Conservation (phyloP, 2,113 vertebrate genomes). For the Vicugna pacos region DNA sequence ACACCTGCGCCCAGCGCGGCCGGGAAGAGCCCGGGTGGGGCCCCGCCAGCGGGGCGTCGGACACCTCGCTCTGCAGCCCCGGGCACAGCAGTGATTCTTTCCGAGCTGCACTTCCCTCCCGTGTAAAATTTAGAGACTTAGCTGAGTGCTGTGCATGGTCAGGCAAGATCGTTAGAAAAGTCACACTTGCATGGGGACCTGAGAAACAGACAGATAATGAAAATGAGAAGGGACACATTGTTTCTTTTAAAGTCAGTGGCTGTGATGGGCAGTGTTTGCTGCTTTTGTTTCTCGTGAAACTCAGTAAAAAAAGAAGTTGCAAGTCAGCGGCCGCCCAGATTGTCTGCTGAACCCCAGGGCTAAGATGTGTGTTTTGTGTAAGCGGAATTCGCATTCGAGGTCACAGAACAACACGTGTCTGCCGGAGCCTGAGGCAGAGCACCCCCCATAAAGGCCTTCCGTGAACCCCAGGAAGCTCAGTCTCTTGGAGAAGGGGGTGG, state of each 20-base stretch:
- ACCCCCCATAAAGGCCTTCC: not conserved
- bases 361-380: not conserved
- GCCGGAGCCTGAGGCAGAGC: fast-evolving
- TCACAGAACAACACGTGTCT: not conserved
- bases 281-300: not conserved
- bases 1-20: not conserved
- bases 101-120: not conserved
- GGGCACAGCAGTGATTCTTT: not conserved
- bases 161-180: not conserved
- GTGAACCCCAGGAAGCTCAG: fast-evolving
- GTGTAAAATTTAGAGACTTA: not conserved
- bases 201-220: not conserved
- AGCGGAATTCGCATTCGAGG: fast-evolving
- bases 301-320: not conserved
- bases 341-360: not conserved
- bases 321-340: not conserved
- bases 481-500: not conserved
- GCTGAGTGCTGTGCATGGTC: not conserved
- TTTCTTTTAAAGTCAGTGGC: not conserved
- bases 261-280: no score
- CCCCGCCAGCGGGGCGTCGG: not conserved
- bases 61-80: not conserved
- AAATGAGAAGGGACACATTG: not conserved
- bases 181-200: not conserved
- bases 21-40: not conserved